Evolutionary conservation across 2,797 vertebrate genomes (phyloP).

Genomic region (Danio aesculapii): DNA sequence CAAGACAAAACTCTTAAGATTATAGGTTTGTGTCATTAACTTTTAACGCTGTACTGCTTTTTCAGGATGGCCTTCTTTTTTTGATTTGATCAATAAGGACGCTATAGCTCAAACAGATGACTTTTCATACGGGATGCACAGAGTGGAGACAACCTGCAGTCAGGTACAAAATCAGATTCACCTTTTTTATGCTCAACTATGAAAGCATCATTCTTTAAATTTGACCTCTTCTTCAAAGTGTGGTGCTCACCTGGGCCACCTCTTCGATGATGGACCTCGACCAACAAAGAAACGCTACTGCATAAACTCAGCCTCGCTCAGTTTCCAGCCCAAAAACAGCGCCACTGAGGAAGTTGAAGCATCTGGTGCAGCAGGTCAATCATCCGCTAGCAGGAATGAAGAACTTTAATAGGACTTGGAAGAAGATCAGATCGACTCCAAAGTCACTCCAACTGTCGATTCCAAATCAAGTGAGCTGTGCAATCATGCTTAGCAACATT

Average conservation of each 20-base stretch:
- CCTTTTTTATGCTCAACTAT: neutral
- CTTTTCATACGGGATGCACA: conserved; percentile 93
- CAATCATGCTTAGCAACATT: conserved; percentile 42
- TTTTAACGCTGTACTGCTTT: conserved; percentile 29
- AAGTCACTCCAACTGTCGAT: conserved; percentile 27
- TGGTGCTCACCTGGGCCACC: conserved; percentile 94
- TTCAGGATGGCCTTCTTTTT: conserved; percentile 96
- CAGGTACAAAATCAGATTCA: conserved; percentile 78
- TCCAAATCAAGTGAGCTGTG: conserved; percentile 45
- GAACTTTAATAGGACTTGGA: conserved; percentile 51
- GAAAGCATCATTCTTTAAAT: neutral
- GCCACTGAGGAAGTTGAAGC: conserved; percentile 35
- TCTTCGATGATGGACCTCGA: conserved; percentile 95
- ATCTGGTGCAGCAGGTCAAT: conserved; percentile 40
- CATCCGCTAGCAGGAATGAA: conserved; percentile 52
- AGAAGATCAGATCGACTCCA: conserved; percentile 34
- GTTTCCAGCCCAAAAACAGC: conserved; percentile 78
- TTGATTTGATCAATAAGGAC: conserved; percentile 86
- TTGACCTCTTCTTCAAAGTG: conserved; percentile 81
- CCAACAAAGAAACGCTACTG: conserved; percentile 96
- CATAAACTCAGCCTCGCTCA: conserved; percentile 93
- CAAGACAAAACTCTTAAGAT: conserved; percentile 2
- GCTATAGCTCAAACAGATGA: conserved; percentile 83
- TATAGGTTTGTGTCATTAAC: conserved; percentile 5
- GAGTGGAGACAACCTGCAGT: conserved; percentile 91